These are phyloP conservation scores for Ophiodon elongatus DNA, from an alignment of 2,113 vertebrate genomes.

Conservation along the genomic window DNA sequence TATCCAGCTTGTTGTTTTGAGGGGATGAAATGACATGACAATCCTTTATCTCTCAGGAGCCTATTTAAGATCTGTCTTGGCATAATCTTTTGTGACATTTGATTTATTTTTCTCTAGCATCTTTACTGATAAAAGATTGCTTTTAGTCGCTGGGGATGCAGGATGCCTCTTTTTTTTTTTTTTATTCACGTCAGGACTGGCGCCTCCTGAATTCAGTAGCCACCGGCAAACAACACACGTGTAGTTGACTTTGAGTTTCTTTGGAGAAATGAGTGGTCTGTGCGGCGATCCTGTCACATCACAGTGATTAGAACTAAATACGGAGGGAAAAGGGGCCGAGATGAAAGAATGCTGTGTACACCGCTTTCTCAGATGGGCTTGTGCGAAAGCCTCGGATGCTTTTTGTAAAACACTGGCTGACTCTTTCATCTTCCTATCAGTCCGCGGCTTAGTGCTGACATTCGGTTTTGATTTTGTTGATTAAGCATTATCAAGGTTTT, in stretches of 20 bases:
- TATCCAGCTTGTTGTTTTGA: conserved; percentile 67
- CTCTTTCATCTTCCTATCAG: conserved; percentile 70
- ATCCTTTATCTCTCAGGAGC: conserved; percentile 63
- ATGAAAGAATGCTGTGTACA: conserved; percentile 56
- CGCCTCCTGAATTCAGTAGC: conserved; percentile 1
- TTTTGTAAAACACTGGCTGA: conserved; percentile 57
- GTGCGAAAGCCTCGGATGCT: conserved; percentile 56
- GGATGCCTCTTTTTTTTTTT: conserved; percentile 5
- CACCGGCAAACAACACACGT: conserved; percentile 18
- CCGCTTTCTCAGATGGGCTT: conserved; percentile 34
- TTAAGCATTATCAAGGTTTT: conserved; percentile 75
- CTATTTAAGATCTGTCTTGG: conserved; percentile 52
- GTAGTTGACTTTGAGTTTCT: conserved; percentile 45
- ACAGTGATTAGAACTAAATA: conserved; percentile 48
- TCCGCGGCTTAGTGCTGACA: conserved; percentile 64
- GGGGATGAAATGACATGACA: conserved; percentile 61
- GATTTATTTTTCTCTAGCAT: conserved; percentile 50
- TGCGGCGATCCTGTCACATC: conserved; percentile 38
- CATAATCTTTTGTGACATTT: conserved; percentile 66
- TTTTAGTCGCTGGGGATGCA: conserved; percentile 6
- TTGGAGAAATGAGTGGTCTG: background rate
- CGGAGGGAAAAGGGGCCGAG: conserved; percentile 25
- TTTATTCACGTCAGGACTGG: conserved; percentile 37
- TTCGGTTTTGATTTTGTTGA: conserved; percentile 77
- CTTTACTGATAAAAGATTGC: conserved; percentile 56